Evolutionary conservation across 2,113 vertebrate species (phyloP), one percentile per base, ranked within the genome.

Genomic region (Panthera tigris): DNA sequence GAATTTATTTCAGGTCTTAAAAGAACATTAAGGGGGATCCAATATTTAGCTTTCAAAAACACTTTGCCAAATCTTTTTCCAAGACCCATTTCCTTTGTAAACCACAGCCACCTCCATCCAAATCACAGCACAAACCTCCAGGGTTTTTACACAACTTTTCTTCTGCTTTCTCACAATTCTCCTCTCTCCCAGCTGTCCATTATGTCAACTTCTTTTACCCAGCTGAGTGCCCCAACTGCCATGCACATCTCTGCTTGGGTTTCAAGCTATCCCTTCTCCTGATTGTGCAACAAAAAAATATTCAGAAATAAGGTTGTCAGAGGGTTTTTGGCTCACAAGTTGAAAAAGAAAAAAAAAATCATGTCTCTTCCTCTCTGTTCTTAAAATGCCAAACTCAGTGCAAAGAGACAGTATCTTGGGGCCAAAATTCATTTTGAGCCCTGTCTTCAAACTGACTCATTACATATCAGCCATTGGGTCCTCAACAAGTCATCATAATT

Each of bases 1-100:
- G 7, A 97, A 55, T 76, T 89, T 78, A 91, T 69, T 94, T 92
- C 86, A 96, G 27, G n/a, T 45, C 85, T 92, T 65, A 71, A 94
- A 86, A 90, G 15, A 94, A 61, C 25, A 52, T 41, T 85, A 85
- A 95, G 45, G 4, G 7, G 4, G 25, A 94, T 36, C 12, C 33
- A 91, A 6, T 55, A 78, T 91, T 80, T 91, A 85, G 3, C 13
- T 95, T 73, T 33, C 1, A 41, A 87, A 79, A 68, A 61, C 15
- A 68, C 3, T 66, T 91, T 36, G 36, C 31, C 57, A 71, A 76
- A 31, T 45, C 4, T 74, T 92, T 83, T 84, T 63, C 50, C 9
- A 1, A 91, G 25, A 52, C 6, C 9, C 9, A 15, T 80, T 78
- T 90, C 9, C 71, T 94, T 65, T 55, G 21, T 76, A 85, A 74